Base-by-base conservation (phyloP, 2,797 vertebrate species). In the Xenops minutus region DNA sequence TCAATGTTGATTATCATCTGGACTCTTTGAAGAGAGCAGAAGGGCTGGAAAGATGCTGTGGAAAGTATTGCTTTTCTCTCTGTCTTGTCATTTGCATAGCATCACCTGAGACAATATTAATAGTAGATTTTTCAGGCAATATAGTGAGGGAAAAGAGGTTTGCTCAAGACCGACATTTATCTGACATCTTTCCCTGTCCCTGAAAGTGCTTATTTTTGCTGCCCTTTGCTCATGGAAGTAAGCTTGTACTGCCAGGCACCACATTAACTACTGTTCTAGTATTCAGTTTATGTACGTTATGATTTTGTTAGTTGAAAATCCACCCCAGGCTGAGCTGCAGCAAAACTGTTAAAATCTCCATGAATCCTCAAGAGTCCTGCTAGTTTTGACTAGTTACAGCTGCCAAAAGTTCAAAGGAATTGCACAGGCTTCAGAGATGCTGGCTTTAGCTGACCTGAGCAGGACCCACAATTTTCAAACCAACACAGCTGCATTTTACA, bases 401-500 rank as follows among this genome's bases (percentile, higher is more conserved):
- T 96, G 88, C 92, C 77, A 89, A 6, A 74, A 92, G 93, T 94
- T 93, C 88, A 88, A 73, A 87, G 92, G 81, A 95, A 76, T 74
- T 83, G 34, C 86, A 67, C 76, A 44, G 52, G 44, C 79, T 56
- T 84, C 77, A 80, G 95, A 78, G 77, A 30, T 64, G 39, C 36
- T 94, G 95, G 84, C 92, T 97, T 39, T 41, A 68, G 46, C 89
- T 82, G 95, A 91, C 96, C 80, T 17, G 88, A 95, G 87, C 86
- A 94, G 85, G 96, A 97, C 84, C 73, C 74, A 66, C 63, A 24
- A 29, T 96, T 97, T 96, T 97, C 82, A 96, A 87, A 77, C 92
- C 85, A 66, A 37, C 96, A 89, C 97, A 98, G 97, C 98, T 98
- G 97, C 96, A 58, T 95, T 96, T 96, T 97, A 34, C 89, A 97